phyloP scores from a whole-genome alignment of 2,797 vertebrate species.

The Brachymystax lenok region DNA sequence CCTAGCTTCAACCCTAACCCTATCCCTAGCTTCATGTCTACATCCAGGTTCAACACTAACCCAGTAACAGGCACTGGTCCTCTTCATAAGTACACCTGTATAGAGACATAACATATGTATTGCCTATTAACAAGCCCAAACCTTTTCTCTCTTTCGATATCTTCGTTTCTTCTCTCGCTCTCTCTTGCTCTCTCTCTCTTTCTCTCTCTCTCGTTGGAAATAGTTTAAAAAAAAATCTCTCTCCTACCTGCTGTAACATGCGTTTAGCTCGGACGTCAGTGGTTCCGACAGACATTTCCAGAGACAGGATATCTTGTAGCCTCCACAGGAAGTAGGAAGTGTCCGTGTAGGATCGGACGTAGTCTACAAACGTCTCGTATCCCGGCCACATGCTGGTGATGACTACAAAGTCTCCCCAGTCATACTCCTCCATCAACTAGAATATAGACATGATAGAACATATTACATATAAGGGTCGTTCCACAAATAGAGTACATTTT shows the following conservation, averaged over 20 bases:
- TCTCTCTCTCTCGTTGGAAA: background rate
- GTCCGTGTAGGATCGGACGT: slow-evolving; percentile 88
- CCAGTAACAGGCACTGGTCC: background rate
- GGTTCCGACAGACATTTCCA: slow-evolving; percentile 89
- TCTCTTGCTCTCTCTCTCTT: background rate
- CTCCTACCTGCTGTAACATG: slow-evolving; percentile 84
- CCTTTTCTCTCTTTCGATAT: too few relatives aligned
- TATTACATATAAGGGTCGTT: background rate
- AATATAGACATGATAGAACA: slow-evolving; percentile 19
- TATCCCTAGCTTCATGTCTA: too few relatives aligned
- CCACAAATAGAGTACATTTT: too few relatives aligned
- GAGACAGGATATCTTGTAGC: slow-evolving; percentile 87
- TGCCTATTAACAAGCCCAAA: too few relatives aligned
- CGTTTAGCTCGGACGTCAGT: slow-evolving; percentile 80
- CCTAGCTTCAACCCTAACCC: too few relatives aligned
- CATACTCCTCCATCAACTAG: slow-evolving; percentile 96
- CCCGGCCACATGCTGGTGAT: slow-evolving; percentile 95
- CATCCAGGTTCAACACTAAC: too few relatives aligned
- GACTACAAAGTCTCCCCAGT: slow-evolving; percentile 92
- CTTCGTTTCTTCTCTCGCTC: background rate
- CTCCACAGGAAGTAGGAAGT: slow-evolving; percentile 92
- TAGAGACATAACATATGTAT: too few relatives aligned
- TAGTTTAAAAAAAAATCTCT: too few relatives aligned
- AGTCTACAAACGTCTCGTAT: slow-evolving; percentile 89
- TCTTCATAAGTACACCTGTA: background rate